These are phyloP conservation scores for Seira sanloemensis DNA, from an alignment of 2,888 invertebrate genomes.

Conservation along the genomic window DNA sequence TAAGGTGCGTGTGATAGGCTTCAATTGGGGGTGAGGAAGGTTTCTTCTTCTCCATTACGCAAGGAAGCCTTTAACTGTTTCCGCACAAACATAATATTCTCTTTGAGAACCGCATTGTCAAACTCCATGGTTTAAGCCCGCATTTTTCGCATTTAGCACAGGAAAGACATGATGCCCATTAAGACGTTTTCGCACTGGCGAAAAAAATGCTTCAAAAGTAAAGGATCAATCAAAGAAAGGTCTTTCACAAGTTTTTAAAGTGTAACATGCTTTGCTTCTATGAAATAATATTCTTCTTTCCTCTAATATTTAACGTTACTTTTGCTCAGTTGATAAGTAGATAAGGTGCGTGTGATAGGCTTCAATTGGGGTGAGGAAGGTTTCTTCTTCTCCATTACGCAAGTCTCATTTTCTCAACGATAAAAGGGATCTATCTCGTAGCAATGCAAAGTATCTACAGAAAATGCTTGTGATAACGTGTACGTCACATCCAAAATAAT, in stretches of 20 bases:
- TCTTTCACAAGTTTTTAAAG: neutral
- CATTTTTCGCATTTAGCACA: too few relatives aligned
- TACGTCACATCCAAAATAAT: neutral
- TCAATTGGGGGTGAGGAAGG: too few relatives aligned
- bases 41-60: neutral
- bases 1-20: neutral
- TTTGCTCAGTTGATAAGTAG: neutral
- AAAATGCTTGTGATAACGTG: neutral
- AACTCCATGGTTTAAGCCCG: neutral
- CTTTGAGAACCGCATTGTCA: neutral
- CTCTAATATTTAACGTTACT: neutral
- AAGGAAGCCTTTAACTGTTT: neutral
- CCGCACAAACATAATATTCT: neutral
- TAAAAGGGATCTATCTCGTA: neutral
- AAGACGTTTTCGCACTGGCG: neutral
- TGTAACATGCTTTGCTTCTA: too few relatives aligned
- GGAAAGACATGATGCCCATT: neutral
- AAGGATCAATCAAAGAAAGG: neutral
- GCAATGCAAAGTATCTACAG: neutral
- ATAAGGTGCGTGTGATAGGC: neutral
- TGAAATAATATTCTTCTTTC: too few relatives aligned
- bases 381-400: neutral
- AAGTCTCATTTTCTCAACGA: neutral
- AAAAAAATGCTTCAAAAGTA: neutral
- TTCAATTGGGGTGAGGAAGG: neutral